phyloP scores from a whole-genome alignment of 2,888 invertebrate genomes.

The Amphipoea lucens region DNA sequence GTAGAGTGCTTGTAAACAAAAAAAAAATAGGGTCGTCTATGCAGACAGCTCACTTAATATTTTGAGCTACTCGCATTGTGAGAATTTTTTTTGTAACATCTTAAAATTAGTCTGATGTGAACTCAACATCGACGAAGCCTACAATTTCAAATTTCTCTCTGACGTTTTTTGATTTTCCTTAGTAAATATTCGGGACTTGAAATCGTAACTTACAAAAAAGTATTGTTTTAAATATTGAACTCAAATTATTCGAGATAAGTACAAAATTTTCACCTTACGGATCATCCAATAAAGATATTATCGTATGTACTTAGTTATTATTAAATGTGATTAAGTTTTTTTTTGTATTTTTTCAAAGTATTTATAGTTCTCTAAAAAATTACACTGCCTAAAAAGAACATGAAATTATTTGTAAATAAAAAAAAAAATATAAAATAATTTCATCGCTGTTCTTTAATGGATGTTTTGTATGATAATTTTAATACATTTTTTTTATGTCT shows the following conservation, averaged over 20 bases:
- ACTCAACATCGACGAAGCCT: conserved; percentile 29
- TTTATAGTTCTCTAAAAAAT: conserved; percentile 68
- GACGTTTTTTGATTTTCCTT: neutral
- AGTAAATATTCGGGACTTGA: conserved; percentile 40
- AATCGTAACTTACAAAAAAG: conserved; percentile 41
- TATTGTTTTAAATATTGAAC: conserved; percentile 68
- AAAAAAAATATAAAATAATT: conserved; percentile 67
- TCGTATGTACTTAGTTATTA: conserved; percentile 61
- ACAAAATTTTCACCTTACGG: conserved; percentile 66
- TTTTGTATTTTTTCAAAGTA: conserved; percentile 64
- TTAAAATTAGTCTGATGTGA: conserved; percentile 27
- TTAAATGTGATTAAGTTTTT: conserved; percentile 68
- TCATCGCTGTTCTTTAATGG: conserved; percentile 69
- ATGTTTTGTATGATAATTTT: conserved; percentile 78
- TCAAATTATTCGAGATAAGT: conserved; percentile 70
- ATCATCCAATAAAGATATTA: conserved; percentile 68
- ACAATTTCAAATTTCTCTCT: neutral
- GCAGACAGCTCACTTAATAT: neutral
- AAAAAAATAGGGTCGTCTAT: neutral
- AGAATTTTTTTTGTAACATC: conserved; percentile 20
- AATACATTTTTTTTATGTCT: conserved; percentile 74
- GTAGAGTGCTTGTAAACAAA: neutral
- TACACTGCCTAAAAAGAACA: conserved; percentile 81
- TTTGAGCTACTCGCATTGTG: neutral
- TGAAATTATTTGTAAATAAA: conserved; percentile 72